A percentile compares a stretch with the other conserved stretches of the same genome.
Conservation (phyloP, 2,888 invertebrate species). For the Anoncus sp. region DNA sequence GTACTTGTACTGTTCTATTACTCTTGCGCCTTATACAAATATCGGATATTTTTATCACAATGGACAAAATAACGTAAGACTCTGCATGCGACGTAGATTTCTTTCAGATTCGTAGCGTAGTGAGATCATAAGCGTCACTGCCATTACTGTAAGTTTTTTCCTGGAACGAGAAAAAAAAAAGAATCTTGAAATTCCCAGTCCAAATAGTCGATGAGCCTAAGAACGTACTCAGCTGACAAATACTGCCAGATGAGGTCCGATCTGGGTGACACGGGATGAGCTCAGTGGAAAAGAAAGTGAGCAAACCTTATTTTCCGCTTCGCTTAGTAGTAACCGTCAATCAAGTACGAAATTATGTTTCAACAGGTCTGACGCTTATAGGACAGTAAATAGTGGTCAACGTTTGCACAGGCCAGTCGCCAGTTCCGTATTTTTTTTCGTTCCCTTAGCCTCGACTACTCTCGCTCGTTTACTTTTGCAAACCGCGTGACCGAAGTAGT, state of each 20-base stretch:
- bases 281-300: constrained; percentile 12
- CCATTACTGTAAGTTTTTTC: too few relatives aligned
- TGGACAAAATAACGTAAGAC: neutral
- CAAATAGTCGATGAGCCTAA: neutral
- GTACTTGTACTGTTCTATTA: neutral
- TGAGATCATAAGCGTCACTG: too few relatives aligned
- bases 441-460: constrained; percentile 10
- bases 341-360: constrained; percentile 62
- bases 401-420: constrained; percentile 42
- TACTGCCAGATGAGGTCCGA: constrained; percentile 2
- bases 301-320: constrained; percentile 44
- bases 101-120: too few relatives aligned
- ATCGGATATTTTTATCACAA: neutral
- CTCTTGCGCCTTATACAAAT: neutral
- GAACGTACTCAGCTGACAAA: neutral
- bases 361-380: constrained; percentile 54
- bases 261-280: neutral
- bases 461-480: constrained; percentile 50
- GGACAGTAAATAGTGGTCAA: constrained; percentile 57
- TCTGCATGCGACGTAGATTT: too few relatives aligned
- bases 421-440: constrained; percentile 54
- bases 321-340: constrained; percentile 56
- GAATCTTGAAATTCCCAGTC: too few relatives aligned
- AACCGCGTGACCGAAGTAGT: constrained; percentile 45
- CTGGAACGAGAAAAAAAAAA: too few relatives aligned